Conservation (phyloP, 2,113 vertebrate genomes). For the Desmodus rotundus region DNA sequence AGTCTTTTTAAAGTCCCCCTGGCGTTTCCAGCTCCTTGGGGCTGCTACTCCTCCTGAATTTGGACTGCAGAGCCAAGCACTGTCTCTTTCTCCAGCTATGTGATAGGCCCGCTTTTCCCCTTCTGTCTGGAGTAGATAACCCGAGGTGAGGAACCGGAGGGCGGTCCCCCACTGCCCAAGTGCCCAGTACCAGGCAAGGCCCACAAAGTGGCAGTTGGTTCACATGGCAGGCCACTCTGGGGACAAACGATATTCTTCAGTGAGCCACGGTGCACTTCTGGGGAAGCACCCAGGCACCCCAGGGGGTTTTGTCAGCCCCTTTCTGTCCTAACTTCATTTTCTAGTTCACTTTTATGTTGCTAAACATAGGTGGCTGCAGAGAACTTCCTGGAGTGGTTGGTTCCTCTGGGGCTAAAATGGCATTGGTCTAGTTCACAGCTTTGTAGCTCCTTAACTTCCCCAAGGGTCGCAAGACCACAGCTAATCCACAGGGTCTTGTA, state of each 20-base stretch:
- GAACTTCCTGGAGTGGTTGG: not conserved
- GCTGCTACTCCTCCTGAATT: not conserved
- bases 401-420: not conserved
- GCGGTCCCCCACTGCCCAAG: not conserved
- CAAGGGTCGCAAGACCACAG: not conserved
- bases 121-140: not conserved
- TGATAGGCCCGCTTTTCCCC: not conserved
- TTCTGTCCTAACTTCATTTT: not conserved
- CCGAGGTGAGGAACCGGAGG: not conserved
- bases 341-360: not conserved
- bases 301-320: not conserved
- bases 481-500: not conserved
- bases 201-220: not conserved
- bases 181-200: not conserved
- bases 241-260: not conserved
- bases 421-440: not conserved
- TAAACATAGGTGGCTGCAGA: not conserved
- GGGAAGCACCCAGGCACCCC: not conserved
- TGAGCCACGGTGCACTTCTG: not conserved
- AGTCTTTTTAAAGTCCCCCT: not conserved
- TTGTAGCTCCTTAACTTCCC: not conserved
- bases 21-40: not conserved
- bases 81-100: not conserved
- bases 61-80: not conserved
- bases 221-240: not conserved